Evolutionary conservation across 2,113 vertebrate genomes (phyloP), one percentile per base, ranked within the genome.

Genomic region (Zeus faber): DNA sequence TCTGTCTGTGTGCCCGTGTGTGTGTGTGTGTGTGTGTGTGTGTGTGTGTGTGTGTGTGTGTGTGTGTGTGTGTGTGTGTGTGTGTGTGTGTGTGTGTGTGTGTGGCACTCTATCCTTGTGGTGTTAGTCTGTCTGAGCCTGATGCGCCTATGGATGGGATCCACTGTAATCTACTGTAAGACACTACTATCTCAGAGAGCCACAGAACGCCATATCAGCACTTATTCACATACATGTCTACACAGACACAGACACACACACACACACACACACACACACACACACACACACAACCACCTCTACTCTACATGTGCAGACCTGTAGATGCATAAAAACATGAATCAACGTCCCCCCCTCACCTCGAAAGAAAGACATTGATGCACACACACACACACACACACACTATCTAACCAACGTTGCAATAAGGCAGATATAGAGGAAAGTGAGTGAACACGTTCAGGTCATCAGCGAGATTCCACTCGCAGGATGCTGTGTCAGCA

Each of bases 131-230:
- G 72, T 49, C 21, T 72, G 67, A 59, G 39, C 2, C 76, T 51
- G 53, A 55, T 62, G 50, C 76, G 65, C 47, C 43, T 70, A 48
- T 61, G 73, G 70, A 76, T 79, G 57, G 71, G 72, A 81, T 84
- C 81, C 74, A 80, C 80, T 77, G 72, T 84, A 85, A 83, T 86
- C 76, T 83, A 76, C 78, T 80, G 72, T 85, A 78, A 83, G 80
- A 82, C 80, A 74, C 76, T 67, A 45, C 84, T 83, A 79, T 84
- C 67, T 60, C 59, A 75, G 67, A 74, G 65, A 55, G 69, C 69
- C 49, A 25, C 65, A 62, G 57, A 81, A 76, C 2, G 77, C 80
- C 69, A 57, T 78, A 62, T 84, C 85, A 87, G 84, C 82, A 52
- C 20, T 80, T 80, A 78, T 73, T 62, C 29, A 25, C 31, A 44